Evolutionary conservation across 2,888 invertebrate species (phyloP).

Genomic region (Nyleta sp.): DNA sequence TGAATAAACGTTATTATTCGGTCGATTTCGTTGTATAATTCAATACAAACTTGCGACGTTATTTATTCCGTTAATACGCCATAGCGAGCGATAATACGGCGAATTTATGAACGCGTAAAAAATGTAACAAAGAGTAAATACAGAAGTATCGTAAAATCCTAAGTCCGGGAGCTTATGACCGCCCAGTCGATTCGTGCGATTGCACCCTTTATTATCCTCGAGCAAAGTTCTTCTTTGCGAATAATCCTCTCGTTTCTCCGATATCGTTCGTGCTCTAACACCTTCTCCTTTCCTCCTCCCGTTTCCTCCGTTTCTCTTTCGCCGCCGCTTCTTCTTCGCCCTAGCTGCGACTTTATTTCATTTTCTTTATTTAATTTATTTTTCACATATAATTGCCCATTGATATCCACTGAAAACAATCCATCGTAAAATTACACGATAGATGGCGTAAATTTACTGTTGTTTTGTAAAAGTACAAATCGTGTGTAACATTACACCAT

Average conservation of each 20-base stretch:
- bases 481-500: no score
- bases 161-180: conserved; percentile 61
- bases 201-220: conserved; percentile 61
- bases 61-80: conserved; percentile 35
- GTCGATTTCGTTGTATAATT: conserved; percentile 13
- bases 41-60: conserved; percentile 18
- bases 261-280: conserved; percentile 60
- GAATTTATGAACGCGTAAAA: conserved; percentile 57
- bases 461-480: no score
- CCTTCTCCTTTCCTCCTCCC: no score
- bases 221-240: conserved; percentile 59
- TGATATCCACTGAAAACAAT: no score
- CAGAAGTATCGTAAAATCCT: conserved; percentile 62
- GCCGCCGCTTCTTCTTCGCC: conserved; percentile 20
- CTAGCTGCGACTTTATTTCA: conserved; percentile 51
- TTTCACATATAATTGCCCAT: no score
- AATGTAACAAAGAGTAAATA: conserved; percentile 60
- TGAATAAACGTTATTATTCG: conserved; percentile 2
- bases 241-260: conserved; percentile 64
- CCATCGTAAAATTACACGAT: no score
- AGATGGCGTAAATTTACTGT: no score
- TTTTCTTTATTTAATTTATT: conserved; percentile 59
- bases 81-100: conserved; percentile 36
- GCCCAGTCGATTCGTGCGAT: conserved; percentile 58
- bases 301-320: no score